Base-by-base conservation (phyloP, 1,140 invertebrate genomes). In the Pogonomyrmex californicus region DNA sequence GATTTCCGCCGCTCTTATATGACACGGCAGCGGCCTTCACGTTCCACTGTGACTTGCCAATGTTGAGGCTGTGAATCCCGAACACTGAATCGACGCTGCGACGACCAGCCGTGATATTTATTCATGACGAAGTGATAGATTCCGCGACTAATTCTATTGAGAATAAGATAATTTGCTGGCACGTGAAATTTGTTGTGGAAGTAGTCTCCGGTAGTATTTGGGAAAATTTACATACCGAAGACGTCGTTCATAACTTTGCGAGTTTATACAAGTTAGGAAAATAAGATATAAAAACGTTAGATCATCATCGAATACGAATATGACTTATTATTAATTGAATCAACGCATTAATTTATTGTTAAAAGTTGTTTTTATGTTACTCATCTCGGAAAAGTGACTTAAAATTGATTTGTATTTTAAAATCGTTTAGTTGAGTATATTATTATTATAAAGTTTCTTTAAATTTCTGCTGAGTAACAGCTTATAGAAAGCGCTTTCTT, bases 1-100 rank as follows among this genome's bases (percentile, higher is more conserved):
- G n/a, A 75, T 83, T 83, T 83, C 79, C 44, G 54, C 62, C 66
- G 36, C 87, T 87, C 79, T 89, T 79, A 85, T 73, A 82, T 60
- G 88, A 90, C 87, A 86, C 62, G 62, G 47, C 73, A 65, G 62
- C 65, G 12, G 33, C 79, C 63, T 62, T 44, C 86, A 56, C 87
- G 70, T 78, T 62, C 38, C 51, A 73, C 51, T 41, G 23, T 78
- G 73, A 75, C 30, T 83, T 56, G 51, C 30, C 62, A 58, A 60
- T 78, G 51, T 54, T 58, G 75, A 58, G 12, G 6, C 10, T 14
- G 56, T 60, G 41, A 83, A 63, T 65, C 30, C 56, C 36, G 77
- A 54, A 70, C 12, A 23, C n/a, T 49, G 47, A 81, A 54, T 49
- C 30, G 76, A 65, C 23, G 63, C n/a, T n/a, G n/a, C 41, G 44